Evolutionary conservation across 2,888 invertebrate genomes (phyloP).

Genomic region (Platerodrilus igneus): DNA sequence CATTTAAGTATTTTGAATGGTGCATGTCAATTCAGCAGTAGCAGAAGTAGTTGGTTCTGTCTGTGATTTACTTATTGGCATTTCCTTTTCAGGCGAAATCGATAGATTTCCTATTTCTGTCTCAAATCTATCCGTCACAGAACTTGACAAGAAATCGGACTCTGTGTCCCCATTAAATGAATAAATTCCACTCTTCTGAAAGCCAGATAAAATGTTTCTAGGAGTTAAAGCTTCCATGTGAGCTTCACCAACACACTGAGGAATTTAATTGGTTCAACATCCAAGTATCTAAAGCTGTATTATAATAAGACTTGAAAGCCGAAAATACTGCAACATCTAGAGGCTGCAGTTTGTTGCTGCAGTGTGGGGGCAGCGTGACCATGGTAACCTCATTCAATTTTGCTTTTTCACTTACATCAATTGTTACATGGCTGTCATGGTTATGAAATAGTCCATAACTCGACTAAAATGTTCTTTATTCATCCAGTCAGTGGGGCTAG

Average conservation of each 20-base stretch:
- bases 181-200: conserved; percentile 31
- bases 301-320: conserved; percentile 39
- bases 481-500: conserved; percentile 41
- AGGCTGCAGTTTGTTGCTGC: conserved; percentile 45
- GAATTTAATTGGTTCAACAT: conserved; percentile 38
- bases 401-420: conserved; percentile 32
- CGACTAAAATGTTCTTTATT: conserved; percentile 35
- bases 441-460: conserved; percentile 42
- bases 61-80: too few relatives aligned
- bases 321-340: conserved; percentile 42
- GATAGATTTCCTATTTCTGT: too few relatives aligned
- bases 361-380: conserved; percentile 42
- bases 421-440: conserved; percentile 37
- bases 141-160: too few relatives aligned
- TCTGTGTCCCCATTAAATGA: conserved; percentile 33
- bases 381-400: conserved; percentile 40
- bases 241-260: conserved; percentile 28
- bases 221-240: conserved; percentile 28
- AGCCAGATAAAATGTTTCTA: conserved; percentile 33
- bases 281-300: conserved; percentile 36
- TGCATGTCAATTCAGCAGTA: too few relatives aligned
- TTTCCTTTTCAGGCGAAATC: too few relatives aligned
- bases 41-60: too few relatives aligned
- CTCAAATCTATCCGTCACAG: too few relatives aligned
- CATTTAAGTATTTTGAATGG: too few relatives aligned